Percentiles rank a stretch among this genome's conserved stretches.
Evolutionary conservation across 2,888 invertebrate species (phyloP).

Genomic region (Exephanes ischioxanthus): DNA sequence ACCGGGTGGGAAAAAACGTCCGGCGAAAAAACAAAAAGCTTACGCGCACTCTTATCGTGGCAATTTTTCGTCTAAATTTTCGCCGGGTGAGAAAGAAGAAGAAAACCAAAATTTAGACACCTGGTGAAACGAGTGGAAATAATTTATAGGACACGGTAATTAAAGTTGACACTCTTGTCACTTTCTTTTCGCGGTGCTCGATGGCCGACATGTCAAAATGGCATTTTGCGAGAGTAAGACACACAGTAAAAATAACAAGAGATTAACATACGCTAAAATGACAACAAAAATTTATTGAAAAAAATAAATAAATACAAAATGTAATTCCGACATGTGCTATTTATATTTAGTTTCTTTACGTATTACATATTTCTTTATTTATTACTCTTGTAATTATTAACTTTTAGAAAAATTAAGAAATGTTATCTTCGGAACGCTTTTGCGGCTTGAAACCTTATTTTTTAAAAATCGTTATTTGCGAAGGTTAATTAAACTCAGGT

Average conservation of each 20-base stretch:
- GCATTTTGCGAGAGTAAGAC: no score
- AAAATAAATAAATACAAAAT: no score
- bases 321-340: no score
- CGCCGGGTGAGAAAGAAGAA: not conserved
- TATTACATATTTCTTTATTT: no score
- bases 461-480: not conserved
- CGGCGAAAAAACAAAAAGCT: not conserved
- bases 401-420: not conserved
- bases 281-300: no score
- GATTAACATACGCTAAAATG: no score
- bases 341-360: no score
- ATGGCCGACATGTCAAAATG: not conserved
- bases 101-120: not conserved
- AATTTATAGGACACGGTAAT: not conserved
- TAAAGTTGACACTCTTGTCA: not conserved
- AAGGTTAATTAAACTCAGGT: not conserved
- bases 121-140: not conserved
- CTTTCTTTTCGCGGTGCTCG: not conserved
- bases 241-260: no score
- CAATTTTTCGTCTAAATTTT: slow-evolving; percentile 3
- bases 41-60: not conserved
- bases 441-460: no score
- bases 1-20: not conserved
- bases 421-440: not conserved
- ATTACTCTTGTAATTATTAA: no score